These are phyloP conservation scores for Gymnocephalus cernua DNA, from an alignment of 2,113 vertebrate species.

Conservation along the genomic window DNA sequence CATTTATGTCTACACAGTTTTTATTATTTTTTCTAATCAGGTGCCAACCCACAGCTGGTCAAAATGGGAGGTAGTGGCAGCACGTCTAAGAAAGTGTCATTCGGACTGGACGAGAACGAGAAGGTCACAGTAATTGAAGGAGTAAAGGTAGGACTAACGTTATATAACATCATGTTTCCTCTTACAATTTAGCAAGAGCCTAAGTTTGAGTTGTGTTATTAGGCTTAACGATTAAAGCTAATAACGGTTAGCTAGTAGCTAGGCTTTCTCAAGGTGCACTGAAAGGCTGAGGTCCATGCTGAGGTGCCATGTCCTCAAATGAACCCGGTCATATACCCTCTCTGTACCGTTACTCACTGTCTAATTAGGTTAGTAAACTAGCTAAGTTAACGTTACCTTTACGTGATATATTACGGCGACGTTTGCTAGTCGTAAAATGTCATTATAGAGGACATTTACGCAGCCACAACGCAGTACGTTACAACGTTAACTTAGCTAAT, in stretches of 20 bases:
- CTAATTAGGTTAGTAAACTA: neutral
- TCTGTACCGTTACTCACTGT: neutral
- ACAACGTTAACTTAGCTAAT: neutral
- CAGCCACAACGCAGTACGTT: neutral
- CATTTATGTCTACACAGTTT: neutral
- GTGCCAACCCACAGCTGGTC: neutral
- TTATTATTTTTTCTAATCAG: neutral
- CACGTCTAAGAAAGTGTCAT: constrained; percentile 89
- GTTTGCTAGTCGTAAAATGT: neutral
- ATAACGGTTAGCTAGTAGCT: neutral
- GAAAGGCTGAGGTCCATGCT: constrained; percentile 27
- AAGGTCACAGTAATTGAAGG: constrained; percentile 93
- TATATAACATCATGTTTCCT: neutral
- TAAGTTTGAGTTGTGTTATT: neutral
- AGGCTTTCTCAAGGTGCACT: neutral
- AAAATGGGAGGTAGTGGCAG: constrained; percentile 89
- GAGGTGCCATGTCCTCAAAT: constrained; percentile 58
- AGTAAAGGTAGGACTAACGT: constrained; percentile 86
- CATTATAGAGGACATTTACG: neutral
- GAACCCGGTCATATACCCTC: constrained; percentile 36
- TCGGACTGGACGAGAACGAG: constrained; percentile 90
- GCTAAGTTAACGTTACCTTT: neutral
- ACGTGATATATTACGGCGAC: neutral
- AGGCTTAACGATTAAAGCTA: neutral
- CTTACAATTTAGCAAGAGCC: neutral